These are phyloP conservation scores for Chrysolina haemoptera DNA, from an alignment of 2,888 invertebrate species.

Conservation along the genomic window DNA sequence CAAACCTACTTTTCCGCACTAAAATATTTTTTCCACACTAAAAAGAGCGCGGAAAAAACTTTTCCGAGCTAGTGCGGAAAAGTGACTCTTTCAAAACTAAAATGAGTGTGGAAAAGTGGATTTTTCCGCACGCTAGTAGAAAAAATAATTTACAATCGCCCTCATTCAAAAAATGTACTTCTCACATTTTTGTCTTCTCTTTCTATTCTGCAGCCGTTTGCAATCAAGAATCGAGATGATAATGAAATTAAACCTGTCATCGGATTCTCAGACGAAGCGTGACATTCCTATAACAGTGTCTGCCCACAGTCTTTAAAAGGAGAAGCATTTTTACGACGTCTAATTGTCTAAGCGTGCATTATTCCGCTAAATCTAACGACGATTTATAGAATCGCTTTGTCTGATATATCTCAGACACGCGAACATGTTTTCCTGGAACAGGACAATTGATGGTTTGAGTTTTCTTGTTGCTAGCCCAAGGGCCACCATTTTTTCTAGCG, in stretches of 20 bases:
- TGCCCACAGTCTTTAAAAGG: slow-evolving; percentile 13
- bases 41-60: too few species aligned
- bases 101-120: too few species aligned
- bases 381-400: slow-evolving; percentile 20
- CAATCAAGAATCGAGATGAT: slow-evolving; percentile 22
- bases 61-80: too few species aligned
- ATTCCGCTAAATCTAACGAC: slow-evolving; percentile 10
- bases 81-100: too few species aligned
- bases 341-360: slow-evolving; percentile 11
- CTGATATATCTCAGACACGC: slow-evolving; percentile 13
- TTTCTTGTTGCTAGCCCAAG: neutral
- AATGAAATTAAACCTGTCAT: slow-evolving; percentile 18
- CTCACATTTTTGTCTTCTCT: neutral
- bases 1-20: too few species aligned
- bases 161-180: neutral
- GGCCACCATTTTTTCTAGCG: neutral
- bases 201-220: neutral
- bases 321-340: slow-evolving; percentile 19
- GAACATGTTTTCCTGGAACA: slow-evolving; percentile 12
- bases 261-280: slow-evolving; percentile 22
- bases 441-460: neutral
- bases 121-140: too few species aligned
- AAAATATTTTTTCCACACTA: too few species aligned
- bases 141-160: neutral
- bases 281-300: slow-evolving; percentile 9